A percentile compares a stretch with the other conserved stretches of the same genome.
Evolutionary conservation across 2,113 vertebrate genomes (phyloP).

Genomic region (Rhea americana): DNA sequence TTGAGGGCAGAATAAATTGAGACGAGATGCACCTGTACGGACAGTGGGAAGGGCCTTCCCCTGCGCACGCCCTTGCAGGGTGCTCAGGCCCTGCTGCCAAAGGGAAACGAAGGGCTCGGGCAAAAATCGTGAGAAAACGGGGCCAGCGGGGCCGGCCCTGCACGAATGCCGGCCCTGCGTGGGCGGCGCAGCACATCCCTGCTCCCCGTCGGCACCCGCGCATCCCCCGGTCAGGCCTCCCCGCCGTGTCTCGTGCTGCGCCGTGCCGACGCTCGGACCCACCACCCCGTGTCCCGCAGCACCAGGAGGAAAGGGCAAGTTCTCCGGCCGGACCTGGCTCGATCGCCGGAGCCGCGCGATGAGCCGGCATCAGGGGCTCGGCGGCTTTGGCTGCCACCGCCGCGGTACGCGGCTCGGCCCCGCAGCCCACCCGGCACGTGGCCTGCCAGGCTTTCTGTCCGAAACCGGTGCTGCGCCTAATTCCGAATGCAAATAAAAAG

Average conservation of each 20-base stretch:
- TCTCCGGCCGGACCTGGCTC: neutral
- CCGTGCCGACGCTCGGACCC: no score
- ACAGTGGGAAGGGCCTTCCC: neutral
- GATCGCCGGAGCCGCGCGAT: no score
- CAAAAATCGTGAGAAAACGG: neutral
- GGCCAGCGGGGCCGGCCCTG: neutral
- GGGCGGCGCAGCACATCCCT: neutral
- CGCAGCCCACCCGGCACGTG: no score
- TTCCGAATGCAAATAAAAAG: neutral
- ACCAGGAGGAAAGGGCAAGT: neutral
- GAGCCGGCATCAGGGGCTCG: no score
- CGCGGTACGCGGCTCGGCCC: neutral
- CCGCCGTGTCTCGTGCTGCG: no score
- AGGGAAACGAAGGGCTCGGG: constrained; percentile 1
- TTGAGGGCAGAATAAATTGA: constrained; percentile 39
- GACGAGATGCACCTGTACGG: constrained; percentile 67
- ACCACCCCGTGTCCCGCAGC: neutral
- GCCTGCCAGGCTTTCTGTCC: constrained; percentile 47
- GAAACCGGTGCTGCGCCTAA: neutral
- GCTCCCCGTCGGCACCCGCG: neutral
- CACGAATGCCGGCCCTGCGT: neutral
- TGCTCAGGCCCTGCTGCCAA: neutral
- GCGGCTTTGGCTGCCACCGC: no score
- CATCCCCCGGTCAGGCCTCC: neutral
- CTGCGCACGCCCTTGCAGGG: neutral